Evolutionary conservation across 2,797 vertebrate genomes (phyloP).

Genomic region (Tapirus indicus): DNA sequence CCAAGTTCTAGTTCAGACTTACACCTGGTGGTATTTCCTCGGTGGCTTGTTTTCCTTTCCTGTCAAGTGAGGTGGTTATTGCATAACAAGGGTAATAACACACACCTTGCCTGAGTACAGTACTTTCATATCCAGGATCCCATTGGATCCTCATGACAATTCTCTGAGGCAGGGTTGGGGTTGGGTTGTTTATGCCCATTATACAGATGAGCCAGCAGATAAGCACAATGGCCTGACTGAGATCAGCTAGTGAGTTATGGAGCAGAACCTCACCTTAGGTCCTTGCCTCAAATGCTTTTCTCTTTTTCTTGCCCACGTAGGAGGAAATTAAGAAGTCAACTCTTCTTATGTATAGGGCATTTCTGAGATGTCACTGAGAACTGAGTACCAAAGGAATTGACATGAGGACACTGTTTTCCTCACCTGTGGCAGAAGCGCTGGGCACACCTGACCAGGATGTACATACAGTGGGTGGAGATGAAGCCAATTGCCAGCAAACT

Average conservation of each 20-base stretch:
- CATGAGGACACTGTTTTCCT: conserved; percentile 72
- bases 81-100: not conserved
- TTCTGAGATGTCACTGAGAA: not conserved
- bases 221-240: not conserved
- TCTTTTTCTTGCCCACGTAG: not conserved
- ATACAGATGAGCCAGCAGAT: not conserved
- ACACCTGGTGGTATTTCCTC: not conserved
- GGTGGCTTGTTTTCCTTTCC: not conserved
- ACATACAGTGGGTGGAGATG: conserved; percentile 96
- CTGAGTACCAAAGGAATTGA: not conserved
- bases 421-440: conserved; percentile 95
- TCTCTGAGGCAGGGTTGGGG: not conserved
- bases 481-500: conserved; percentile 95
- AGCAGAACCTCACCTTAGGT: not conserved
- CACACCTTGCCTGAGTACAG: rapidly evolving
- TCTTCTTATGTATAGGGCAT: not conserved
- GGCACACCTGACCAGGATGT: conserved; percentile 94
- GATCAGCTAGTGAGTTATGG: not conserved
- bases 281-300: not conserved
- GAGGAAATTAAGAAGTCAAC: conserved; percentile 7
- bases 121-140: not conserved
- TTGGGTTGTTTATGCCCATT: not conserved
- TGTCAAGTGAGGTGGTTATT: not conserved
- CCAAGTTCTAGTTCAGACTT: not conserved
- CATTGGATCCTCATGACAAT: not conserved